phyloP scores from a whole-genome alignment of 2,888 invertebrate genomes.

The Metellina segmentata region DNA sequence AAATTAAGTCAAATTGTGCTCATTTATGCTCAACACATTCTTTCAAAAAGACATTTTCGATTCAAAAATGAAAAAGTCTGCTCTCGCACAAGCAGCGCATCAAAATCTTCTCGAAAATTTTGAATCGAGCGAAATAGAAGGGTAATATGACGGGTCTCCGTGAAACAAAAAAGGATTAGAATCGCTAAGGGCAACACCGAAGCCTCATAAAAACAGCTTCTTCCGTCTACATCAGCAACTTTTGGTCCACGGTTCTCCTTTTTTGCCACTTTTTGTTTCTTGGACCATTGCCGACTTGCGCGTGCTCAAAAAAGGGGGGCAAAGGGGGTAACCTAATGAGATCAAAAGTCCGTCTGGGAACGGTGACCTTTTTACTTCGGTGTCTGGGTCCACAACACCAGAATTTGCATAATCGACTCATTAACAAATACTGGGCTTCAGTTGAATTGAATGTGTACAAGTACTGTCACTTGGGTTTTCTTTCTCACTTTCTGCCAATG shows the following conservation, averaged over 20 bases:
- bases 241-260: conserved; percentile 4
- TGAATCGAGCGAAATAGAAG: no score
- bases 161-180: conserved; percentile 50
- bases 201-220: conserved; percentile 52
- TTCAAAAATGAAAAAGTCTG: no score
- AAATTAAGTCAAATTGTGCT: no score
- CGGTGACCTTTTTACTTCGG: conserved; percentile 45
- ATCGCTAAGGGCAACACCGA: conserved; percentile 9
- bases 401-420: conserved; percentile 48
- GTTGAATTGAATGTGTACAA: no score
- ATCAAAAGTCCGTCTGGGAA: conserved; percentile 47
- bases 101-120: no score
- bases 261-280: conserved; percentile 17
- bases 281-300: conserved; percentile 65
- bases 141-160: background rate
- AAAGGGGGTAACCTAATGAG: conserved; percentile 56
- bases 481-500: no score
- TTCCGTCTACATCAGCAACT: conserved; percentile 36
- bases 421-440: background rate
- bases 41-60: no score
- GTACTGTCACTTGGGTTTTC: no score
- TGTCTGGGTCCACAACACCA: background rate
- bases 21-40: no score
- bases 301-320: conserved; percentile 7
- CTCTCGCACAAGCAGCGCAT: no score